phyloP scores from a whole-genome alignment of 2,113 vertebrate species.

The Elephantulus edwardii region DNA sequence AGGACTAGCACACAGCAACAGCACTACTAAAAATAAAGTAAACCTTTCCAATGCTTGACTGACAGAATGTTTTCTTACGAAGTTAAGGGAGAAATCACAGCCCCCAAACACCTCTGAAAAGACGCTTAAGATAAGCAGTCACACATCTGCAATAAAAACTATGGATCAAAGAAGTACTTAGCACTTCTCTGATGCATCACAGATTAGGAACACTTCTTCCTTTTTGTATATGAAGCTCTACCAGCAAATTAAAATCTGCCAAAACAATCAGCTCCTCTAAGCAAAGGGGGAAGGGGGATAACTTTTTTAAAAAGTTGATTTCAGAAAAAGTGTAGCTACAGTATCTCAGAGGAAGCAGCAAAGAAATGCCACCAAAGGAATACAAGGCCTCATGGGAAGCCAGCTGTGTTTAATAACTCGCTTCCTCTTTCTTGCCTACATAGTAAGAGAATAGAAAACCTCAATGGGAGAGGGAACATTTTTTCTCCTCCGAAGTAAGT shows the following conservation, averaged over 20 bases:
- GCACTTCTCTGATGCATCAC: not conserved
- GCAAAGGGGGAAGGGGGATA: conserved; percentile 48
- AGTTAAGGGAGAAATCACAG: not conserved
- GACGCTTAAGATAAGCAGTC: not conserved
- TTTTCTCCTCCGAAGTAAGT: not conserved
- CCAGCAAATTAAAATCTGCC: conserved; percentile 33
- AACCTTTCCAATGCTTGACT: not conserved
- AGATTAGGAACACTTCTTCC: not conserved
- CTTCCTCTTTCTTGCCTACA: not conserved
- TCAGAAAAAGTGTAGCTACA: not conserved
- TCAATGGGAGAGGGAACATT: not conserved
- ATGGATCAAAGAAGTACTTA: not conserved
- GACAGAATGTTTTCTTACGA: conserved; percentile 6
- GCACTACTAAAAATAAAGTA: conserved; percentile 17
- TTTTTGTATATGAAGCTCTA: conserved; percentile 7
- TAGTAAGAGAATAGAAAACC: not conserved
- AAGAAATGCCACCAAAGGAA: not conserved
- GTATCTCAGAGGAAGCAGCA: not conserved
- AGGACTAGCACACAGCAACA: not conserved
- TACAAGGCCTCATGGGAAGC: not conserved
- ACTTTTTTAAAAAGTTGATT: not conserved
- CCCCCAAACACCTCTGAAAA: conserved; percentile 33
- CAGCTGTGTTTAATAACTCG: conserved; percentile 30
- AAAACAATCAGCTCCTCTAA: not conserved
- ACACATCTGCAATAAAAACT: not conserved